Conservation (phyloP, 2,113 vertebrate genomes). For the Prionailurus bengalensis region DNA sequence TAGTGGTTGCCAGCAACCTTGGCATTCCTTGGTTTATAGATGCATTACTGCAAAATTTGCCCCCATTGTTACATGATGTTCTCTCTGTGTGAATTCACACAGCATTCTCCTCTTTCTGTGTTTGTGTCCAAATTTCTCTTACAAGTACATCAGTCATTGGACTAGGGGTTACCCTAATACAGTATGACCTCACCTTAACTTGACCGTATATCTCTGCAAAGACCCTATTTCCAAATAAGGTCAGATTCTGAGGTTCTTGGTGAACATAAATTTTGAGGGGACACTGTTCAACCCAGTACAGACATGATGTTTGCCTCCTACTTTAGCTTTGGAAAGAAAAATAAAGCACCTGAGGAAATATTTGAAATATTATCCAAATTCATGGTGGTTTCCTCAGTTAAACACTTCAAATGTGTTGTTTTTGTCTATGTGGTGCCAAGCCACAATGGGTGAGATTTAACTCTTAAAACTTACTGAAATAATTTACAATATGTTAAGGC, state of each 20-base stretch:
- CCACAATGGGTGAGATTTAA: neutral
- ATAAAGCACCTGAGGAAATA: neutral
- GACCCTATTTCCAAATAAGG: neutral
- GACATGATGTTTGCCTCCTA: neutral
- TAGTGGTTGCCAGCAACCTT: neutral
- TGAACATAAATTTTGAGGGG: neutral
- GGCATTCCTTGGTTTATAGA: neutral
- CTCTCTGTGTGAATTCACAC: neutral
- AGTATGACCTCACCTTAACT: neutral
- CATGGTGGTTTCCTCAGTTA: neutral
- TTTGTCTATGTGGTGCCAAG: neutral
- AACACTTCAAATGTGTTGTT: neutral
- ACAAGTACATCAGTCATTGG: neutral
- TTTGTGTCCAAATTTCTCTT: neutral
- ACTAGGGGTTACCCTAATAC: neutral
- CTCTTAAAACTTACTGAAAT: neutral
- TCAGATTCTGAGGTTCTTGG: neutral
- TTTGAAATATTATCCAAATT: neutral
- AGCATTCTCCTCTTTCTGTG: neutral
- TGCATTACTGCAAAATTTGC: too few relatives aligned
- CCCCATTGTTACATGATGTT: neutral
- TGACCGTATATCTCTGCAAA: neutral
- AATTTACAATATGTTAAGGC: slow-evolving; percentile 41
- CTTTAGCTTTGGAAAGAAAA: slow-evolving; percentile 36
- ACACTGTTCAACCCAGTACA: neutral